Base-by-base conservation (phyloP, 2,797 vertebrate genomes). In the Amphiprion clarkii region DNA sequence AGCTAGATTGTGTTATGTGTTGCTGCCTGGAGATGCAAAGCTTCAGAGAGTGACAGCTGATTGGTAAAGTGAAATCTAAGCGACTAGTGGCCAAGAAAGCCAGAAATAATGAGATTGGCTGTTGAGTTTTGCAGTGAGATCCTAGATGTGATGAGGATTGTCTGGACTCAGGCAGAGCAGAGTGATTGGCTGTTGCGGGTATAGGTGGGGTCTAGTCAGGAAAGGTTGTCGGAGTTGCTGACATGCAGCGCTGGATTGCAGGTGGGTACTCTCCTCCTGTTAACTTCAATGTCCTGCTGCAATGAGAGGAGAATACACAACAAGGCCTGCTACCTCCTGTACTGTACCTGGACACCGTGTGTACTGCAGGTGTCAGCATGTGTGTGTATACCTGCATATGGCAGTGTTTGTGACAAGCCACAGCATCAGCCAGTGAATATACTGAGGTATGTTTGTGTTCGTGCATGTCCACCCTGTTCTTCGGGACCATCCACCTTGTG, bases 271-370 rank as follows among this genome's bases (percentile, higher is more conserved):
- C 83, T 74, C 72, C 69, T 88, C 61, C 58, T 64, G 84, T 90
- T 86, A 91, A 62, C 74, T 79, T 93, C 88, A 93, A 81, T 57
- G 88, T 92, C 91, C 64, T 0, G 52, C 64, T 60, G 64, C 69
- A 70, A 86, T 70, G 67, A 51, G 75, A 83, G 79, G 72, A 87
- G 67, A 85, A 88, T 74, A 81, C 81, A 78, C 63, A 85, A 81
- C 27, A 14, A 62, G 57, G 48, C 49, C 62, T 3, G 61, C 68
- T 64, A 39, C 68, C 36, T 27, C 51, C 71, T 60, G 72, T 66
- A 14, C 58, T 13, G 31, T 46, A 78, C 60, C 74, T 46, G 60
- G 23, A 69, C 71, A 33, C 36, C 16, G 54, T 67, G 61, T 71
- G 27, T 52, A 42, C 64, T 42, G 58, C 66, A 72, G 63, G 67